phyloP scores from a whole-genome alignment of 2,797 vertebrate genomes.

The Gymnopithys bicolor region DNA sequence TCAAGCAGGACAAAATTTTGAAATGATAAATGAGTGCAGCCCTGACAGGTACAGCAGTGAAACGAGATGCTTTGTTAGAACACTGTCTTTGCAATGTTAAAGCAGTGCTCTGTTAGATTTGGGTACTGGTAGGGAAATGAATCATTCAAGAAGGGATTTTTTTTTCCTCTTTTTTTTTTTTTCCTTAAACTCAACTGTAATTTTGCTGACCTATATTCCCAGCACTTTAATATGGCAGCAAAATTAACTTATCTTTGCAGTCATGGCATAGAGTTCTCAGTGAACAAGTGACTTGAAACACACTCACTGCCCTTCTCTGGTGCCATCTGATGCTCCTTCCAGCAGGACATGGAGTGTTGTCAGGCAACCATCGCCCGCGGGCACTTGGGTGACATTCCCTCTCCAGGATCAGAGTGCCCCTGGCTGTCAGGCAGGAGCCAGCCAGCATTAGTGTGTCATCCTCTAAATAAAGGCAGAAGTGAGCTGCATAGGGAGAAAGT shows the following conservation, averaged over 20 bases:
- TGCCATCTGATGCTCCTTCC: background rate
- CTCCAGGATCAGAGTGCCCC: background rate
- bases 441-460: background rate
- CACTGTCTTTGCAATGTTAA: background rate
- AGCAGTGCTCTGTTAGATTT: background rate
- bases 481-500: background rate
- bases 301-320: background rate
- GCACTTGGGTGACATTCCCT: conserved; percentile 1
- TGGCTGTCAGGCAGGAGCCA: background rate
- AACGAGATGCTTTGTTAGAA: background rate
- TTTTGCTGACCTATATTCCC: background rate
- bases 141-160: rapidly evolving
- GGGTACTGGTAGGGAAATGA: background rate
- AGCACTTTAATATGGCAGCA: background rate
- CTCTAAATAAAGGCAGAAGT: conserved; percentile 2
- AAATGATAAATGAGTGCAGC: background rate
- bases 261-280: rapidly evolving
- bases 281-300: background rate
- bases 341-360: background rate
- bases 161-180: rapidly evolving
- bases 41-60: background rate
- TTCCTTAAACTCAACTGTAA: background rate
- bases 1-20: background rate
- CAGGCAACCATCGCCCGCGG: rapidly evolving
- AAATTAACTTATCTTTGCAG: background rate